These are phyloP conservation scores for Agelaius tricolor DNA, from an alignment of 2,113 vertebrate genomes.

Conservation along the genomic window DNA sequence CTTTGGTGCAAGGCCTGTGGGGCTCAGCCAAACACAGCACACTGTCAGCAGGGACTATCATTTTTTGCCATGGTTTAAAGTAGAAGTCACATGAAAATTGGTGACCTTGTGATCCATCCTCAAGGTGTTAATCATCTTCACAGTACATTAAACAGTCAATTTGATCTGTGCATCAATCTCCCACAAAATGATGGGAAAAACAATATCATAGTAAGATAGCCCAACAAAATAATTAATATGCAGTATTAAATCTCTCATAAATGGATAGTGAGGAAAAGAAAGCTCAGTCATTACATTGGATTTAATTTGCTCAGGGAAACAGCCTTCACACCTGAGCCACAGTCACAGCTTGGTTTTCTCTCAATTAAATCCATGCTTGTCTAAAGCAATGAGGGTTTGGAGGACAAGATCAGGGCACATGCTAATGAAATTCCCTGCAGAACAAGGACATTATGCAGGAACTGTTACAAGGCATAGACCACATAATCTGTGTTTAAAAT, in stretches of 20 bases:
- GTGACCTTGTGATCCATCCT: not conserved
- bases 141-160: slow-evolving; percentile 26
- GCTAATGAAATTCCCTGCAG: slow-evolving; percentile 71
- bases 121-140: slow-evolving; percentile 44
- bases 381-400: slow-evolving; percentile 68
- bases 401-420: slow-evolving; percentile 67
- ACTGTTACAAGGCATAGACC: slow-evolving; percentile 29
- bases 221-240: slow-evolving; percentile 69
- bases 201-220: slow-evolving; percentile 47
- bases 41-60: not conserved
- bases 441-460: slow-evolving; percentile 59
- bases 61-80: not conserved
- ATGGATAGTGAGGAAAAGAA: slow-evolving; percentile 46
- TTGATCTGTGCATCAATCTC: slow-evolving; percentile 67
- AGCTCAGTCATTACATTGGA: slow-evolving; percentile 60
- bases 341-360: slow-evolving; percentile 71
- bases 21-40: not conserved
- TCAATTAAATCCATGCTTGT: slow-evolving; percentile 76
- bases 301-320: slow-evolving; percentile 75
- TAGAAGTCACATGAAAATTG: not conserved
- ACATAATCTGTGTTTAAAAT: slow-evolving; percentile 56
- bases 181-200: slow-evolving; percentile 65
- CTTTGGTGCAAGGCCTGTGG: not conserved
- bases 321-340: slow-evolving; percentile 74
- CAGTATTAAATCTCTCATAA: slow-evolving; percentile 71